Conservation (phyloP, 1,140 invertebrate species). For the Drusus annulatus region DNA sequence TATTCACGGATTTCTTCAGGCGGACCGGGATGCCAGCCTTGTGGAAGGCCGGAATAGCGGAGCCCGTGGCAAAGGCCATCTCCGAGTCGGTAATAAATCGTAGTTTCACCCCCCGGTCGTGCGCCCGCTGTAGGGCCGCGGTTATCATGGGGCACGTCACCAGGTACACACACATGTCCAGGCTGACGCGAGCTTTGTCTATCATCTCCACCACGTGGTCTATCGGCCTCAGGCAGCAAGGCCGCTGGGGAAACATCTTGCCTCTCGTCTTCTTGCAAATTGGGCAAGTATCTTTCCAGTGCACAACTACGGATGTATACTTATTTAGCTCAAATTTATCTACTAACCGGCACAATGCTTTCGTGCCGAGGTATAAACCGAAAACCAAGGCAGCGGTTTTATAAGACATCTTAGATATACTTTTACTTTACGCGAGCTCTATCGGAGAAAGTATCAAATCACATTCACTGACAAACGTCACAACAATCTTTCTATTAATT, state of each 20-base stretch:
- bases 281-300: not conserved
- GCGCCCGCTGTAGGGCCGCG: not conserved
- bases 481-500: no score
- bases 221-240: not conserved
- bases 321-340: no score
- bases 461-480: no score
- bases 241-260: not conserved
- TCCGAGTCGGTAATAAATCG: slow-evolving; percentile 10
- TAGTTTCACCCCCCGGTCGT: not conserved
- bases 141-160: slow-evolving; percentile 9
- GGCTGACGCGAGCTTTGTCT: not conserved
- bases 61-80: slow-evolving; percentile 1
- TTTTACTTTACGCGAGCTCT: no score
- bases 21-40: slow-evolving; percentile 9
- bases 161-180: slow-evolving; percentile 23
- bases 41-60: not conserved
- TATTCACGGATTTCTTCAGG: not conserved
- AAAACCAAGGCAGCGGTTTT: no score
- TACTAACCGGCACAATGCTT: no score
- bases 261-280: not conserved
- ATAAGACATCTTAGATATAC: no score
- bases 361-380: no score
- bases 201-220: not conserved
- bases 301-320: no score
- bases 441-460: no score